Conservation (phyloP, 2,113 vertebrate species). For the Alethe diademata region DNA sequence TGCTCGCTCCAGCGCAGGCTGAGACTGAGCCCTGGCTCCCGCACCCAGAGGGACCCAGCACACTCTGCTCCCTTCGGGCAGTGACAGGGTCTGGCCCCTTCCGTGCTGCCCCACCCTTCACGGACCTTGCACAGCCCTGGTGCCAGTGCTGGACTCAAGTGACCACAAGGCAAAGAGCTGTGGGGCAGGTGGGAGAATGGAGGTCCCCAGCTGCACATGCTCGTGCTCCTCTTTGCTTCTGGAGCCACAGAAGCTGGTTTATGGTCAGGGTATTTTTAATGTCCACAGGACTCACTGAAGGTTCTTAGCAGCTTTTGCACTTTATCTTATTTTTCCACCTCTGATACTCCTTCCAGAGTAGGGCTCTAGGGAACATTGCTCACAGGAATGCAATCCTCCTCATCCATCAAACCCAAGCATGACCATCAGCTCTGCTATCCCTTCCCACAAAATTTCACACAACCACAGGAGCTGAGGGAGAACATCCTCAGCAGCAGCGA, state of each 20-base stretch:
- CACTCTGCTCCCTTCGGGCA: accelerated
- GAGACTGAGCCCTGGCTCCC: not conserved
- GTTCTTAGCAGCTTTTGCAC: not conserved
- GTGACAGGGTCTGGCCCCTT: not conserved
- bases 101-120: accelerated
- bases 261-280: not conserved
- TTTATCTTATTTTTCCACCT: not conserved
- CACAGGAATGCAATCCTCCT: not conserved
- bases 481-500: not conserved
- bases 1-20: accelerated
- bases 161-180: accelerated
- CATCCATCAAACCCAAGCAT: not conserved
- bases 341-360: not conserved
- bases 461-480: not conserved
- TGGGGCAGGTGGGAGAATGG: not conserved
- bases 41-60: accelerated
- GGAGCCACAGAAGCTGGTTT: not conserved
- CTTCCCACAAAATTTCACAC: not conserved
- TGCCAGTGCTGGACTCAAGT: accelerated
- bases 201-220: accelerated
- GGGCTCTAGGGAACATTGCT: not conserved
- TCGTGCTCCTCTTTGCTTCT: not conserved
- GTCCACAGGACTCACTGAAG: not conserved
- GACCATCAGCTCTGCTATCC: not conserved
- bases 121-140: accelerated